A percentile compares a stretch with the other conserved stretches of the same genome.
phyloP scores from a whole-genome alignment of 2,797 vertebrate genomes.

The Molossus alvarezi region DNA sequence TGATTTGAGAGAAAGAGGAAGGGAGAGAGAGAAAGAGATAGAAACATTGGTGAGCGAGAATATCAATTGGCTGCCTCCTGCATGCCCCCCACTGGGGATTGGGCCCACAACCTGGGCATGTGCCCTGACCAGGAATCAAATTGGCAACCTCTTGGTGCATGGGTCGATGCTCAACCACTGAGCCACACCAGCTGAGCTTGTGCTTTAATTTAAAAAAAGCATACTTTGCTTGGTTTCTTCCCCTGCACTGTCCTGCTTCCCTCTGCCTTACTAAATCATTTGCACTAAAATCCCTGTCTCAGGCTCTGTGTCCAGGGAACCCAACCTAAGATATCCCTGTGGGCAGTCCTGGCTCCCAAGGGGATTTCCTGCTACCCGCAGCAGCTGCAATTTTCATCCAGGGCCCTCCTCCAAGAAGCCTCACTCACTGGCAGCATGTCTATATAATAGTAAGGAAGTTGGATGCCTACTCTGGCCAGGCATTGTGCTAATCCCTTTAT shows the following conservation, averaged over 20 bases:
- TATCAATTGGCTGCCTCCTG: too few relatives aligned
- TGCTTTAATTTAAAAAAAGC: not conserved
- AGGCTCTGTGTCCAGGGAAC: not conserved
- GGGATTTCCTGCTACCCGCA: not conserved
- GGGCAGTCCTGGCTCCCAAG: not conserved
- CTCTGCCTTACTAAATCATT: not conserved
- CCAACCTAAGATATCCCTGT: not conserved
- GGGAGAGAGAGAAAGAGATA: too few relatives aligned
- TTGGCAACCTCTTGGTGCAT: too few relatives aligned
- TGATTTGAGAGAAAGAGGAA: too few relatives aligned
- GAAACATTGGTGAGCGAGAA: too few relatives aligned
- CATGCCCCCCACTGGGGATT: too few relatives aligned
- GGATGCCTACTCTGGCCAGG: not conserved
- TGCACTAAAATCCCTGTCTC: not conserved
- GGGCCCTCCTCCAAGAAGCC: not conserved
- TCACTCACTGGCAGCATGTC: not conserved
- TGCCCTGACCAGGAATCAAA: too few relatives aligned
- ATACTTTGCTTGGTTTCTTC: not conserved
- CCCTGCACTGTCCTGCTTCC: not conserved
- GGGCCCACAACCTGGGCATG: too few relatives aligned
- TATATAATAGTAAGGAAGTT: slow-evolving; percentile 12
- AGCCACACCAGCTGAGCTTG: not conserved
- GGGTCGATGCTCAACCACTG: not conserved
- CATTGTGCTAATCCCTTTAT: not conserved
- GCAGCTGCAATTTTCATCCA: not conserved